These are phyloP conservation scores for Camelus dromedarius DNA, from an alignment of 2,113 vertebrate species.

Conservation along the genomic window DNA sequence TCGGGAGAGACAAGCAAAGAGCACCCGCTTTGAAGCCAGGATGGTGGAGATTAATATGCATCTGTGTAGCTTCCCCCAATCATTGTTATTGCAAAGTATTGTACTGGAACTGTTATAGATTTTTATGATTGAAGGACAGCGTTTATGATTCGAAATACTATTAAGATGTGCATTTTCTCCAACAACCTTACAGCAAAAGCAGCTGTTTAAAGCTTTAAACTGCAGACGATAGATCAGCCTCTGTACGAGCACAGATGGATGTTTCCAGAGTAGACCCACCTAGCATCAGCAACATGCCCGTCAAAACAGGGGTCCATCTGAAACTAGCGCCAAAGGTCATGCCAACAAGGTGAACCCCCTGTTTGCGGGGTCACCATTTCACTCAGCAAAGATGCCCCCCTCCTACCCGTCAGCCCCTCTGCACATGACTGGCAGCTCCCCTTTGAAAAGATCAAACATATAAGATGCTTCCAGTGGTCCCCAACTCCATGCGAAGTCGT, in stretches of 20 bases:
- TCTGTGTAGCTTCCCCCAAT: not conserved
- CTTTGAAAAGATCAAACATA: not conserved
- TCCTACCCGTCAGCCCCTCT: fast-evolving
- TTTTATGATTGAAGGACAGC: constrained; percentile 46
- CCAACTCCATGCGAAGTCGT: not conserved
- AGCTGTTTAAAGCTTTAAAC: too few species aligned
- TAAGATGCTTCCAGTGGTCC: not conserved
- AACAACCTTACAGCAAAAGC: not conserved
- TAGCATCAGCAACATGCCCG: fast-evolving
- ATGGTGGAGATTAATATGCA: fast-evolving
- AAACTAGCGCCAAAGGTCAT: fast-evolving
- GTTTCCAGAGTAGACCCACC: not conserved
- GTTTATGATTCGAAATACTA: not conserved
- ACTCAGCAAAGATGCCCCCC: not conserved
- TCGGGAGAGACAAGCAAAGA: not conserved
- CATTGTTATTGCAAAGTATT: constrained; percentile 15
- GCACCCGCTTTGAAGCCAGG: not conserved
- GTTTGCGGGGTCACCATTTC: not conserved
- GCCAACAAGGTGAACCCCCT: fast-evolving
- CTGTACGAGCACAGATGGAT: fast-evolving
- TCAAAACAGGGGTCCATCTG: fast-evolving
- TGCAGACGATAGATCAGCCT: fast-evolving
- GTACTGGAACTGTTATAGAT: not conserved
- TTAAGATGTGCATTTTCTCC: not conserved
- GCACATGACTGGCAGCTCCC: too few species aligned